Percentiles rank a stretch among this genome's conserved stretches.
phyloP scores from a whole-genome alignment of 2,797 vertebrate genomes.

The Uromys caudimaculatus region DNA sequence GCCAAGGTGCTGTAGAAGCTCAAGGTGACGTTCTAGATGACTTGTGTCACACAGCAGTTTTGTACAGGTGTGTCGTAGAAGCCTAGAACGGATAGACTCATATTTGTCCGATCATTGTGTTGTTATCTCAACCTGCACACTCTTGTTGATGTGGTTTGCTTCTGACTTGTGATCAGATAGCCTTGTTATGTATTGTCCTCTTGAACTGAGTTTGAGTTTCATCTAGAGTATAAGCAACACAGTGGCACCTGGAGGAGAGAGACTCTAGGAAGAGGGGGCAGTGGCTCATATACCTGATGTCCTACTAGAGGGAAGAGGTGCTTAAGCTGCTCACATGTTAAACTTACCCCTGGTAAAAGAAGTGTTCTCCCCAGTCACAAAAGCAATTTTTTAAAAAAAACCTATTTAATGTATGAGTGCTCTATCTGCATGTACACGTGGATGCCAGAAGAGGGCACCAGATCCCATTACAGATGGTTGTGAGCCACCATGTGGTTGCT shows the following conservation, averaged over 20 bases:
- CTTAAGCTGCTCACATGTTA: not conserved
- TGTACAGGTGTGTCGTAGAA: not conserved
- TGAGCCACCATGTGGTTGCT: not conserved
- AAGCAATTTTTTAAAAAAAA: not conserved
- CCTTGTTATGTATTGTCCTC: not conserved
- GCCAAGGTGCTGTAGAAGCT: conserved; percentile 18
- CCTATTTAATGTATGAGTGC: not conserved
- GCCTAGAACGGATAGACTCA: not conserved
- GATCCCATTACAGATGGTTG: not conserved
- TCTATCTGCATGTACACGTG: not conserved
- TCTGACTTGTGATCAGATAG: conserved; percentile 43
- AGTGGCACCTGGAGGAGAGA: not conserved
- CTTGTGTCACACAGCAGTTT: not conserved
- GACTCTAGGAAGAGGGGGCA: not conserved
- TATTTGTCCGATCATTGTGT: not conserved
- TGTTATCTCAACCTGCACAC: not conserved
- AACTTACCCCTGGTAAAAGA: not conserved
- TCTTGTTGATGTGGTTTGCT: not conserved
- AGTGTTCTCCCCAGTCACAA: not conserved
- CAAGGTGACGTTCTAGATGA: not conserved
- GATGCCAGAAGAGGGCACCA: not conserved
- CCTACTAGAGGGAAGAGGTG: not conserved
- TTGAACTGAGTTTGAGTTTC: conserved; percentile 11
- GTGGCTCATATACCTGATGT: not conserved
- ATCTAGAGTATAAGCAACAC: not conserved